Percentiles rank a stretch among this genome's conserved stretches.
Conservation (phyloP, 2,888 invertebrate species). For the Yponomeuta malinellus region DNA sequence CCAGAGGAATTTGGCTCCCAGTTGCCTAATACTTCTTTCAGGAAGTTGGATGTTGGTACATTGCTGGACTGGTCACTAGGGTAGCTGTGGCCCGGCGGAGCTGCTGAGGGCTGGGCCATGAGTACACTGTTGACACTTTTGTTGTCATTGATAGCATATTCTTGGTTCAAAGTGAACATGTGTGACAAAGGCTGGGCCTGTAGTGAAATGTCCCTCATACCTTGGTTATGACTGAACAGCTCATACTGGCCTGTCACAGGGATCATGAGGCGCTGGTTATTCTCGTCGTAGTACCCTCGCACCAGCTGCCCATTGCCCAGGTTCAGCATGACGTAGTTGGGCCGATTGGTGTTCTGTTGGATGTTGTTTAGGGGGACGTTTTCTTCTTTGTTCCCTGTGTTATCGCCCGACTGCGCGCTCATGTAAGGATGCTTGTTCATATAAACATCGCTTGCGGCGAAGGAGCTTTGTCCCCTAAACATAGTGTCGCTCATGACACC, state of each 20-base stretch:
- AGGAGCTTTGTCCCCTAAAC: slow-evolving; percentile 46
- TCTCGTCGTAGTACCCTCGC: slow-evolving; percentile 64
- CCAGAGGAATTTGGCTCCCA: slow-evolving; percentile 83
- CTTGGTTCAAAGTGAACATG: slow-evolving; percentile 60
- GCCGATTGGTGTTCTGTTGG: slow-evolving; percentile 43
- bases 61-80: slow-evolving; percentile 38
- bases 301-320: slow-evolving; percentile 65
- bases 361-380: slow-evolving; percentile 46
- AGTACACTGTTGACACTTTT: slow-evolving; percentile 41
- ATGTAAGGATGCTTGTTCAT: slow-evolving; percentile 51
- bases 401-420: slow-evolving; percentile 42
- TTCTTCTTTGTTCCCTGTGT: slow-evolving; percentile 47
- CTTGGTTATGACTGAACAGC: slow-evolving; percentile 59
- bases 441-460: slow-evolving; percentile 51
- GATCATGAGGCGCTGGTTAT: slow-evolving; percentile 64
- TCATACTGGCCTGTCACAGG: slow-evolving; percentile 68
- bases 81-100: slow-evolving; percentile 37
- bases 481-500: slow-evolving; percentile 51
- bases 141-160: slow-evolving; percentile 45
- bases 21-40: slow-evolving; percentile 83
- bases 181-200: slow-evolving; percentile 49
- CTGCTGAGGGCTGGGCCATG: slow-evolving; percentile 32
- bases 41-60: slow-evolving; percentile 69
- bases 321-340: slow-evolving; percentile 64
- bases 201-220: slow-evolving; percentile 49